Base-by-base conservation (phyloP, 2,113 vertebrate species). In the Leucosticte australis region DNA sequence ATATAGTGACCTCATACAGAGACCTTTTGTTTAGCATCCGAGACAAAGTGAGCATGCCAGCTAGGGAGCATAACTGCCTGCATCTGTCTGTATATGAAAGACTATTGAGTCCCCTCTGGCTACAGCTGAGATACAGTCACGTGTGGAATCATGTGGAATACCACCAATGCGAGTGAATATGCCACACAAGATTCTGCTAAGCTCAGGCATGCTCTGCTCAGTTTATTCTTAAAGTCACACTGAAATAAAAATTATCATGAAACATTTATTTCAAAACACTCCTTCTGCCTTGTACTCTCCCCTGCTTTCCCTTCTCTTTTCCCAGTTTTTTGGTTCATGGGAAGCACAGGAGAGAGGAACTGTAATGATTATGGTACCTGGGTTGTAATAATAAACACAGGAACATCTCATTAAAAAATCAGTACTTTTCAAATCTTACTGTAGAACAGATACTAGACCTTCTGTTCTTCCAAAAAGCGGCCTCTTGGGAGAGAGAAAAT, bases 11-110 rank as follows among this genome's bases (percentile, higher is more conserved):
- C 95, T 96, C 63, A 87, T 94, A 97, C 94, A 98, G 97, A 98
- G 97, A 97, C 60, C 96, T 98, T 99, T 98, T 98, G 98, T 98
- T 98, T 96, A 88, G 95, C 87, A 97, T 83, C 76, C 94, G 81
- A 90, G 95, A 94, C 95, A 97, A 97, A 97, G 94, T 97, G 89
- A 97, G 94, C 94, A 95, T 93, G 87, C 96, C 97, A 98, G 97
- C 95, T 96, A 94, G 90, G 87, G 80, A 97, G 78, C 95, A 80
- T 94, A 96, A 92, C 95, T 96, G 94, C 82, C 91, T 74, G 52
- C 0, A 57, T 97, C 94, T 96, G 41, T 57, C 81, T 97, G 63
- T 55, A 69, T 92, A 87, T 96, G 91, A 97, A 97, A 97, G 87
- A 68, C 94, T 96, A 94, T 94, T 96, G 95, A 97, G 94, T 80